phyloP scores from a whole-genome alignment of 2,113 vertebrate species.

The Gulo gulo region DNA sequence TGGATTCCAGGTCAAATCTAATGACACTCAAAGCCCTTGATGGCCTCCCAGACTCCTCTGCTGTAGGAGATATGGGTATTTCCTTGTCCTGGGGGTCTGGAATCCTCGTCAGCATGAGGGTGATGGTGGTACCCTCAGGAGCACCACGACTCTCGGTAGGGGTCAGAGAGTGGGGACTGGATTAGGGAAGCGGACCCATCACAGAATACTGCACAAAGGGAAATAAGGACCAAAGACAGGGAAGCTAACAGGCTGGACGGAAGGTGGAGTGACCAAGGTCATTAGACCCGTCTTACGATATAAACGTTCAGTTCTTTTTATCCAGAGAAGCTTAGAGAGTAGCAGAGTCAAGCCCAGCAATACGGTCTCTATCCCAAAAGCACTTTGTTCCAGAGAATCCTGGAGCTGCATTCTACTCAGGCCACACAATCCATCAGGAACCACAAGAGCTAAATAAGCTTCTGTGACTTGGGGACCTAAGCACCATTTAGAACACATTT shows the following conservation, averaged over 20 bases:
- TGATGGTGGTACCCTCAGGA: not conserved
- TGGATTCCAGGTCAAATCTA: slow-evolving; percentile 11
- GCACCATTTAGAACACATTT: slow-evolving; percentile 13
- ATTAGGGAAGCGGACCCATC: not conserved
- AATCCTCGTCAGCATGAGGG: not conserved
- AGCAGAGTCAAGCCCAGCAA: not conserved
- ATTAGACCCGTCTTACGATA: not conserved
- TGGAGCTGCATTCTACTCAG: not conserved
- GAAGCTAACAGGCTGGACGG: not conserved
- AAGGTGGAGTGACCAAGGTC: not conserved
- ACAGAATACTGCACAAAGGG: not conserved
- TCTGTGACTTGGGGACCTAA: not conserved
- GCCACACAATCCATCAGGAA: not conserved
- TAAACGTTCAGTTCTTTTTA: not conserved
- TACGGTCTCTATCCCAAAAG: not conserved
- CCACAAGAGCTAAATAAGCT: not conserved
- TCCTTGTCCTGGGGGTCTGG: not conserved
- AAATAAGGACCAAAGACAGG: not conserved
- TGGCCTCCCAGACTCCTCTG: not conserved
- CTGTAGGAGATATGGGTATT: not conserved
- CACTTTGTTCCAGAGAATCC: not conserved
- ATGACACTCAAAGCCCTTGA: not conserved
- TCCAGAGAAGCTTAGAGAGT: not conserved
- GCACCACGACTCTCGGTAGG: not conserved
- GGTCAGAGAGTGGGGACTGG: not conserved